These are phyloP conservation scores for Pristionchus fissidentatus DNA, from an alignment of 2,888 invertebrate species.

Conservation along the genomic window DNA sequence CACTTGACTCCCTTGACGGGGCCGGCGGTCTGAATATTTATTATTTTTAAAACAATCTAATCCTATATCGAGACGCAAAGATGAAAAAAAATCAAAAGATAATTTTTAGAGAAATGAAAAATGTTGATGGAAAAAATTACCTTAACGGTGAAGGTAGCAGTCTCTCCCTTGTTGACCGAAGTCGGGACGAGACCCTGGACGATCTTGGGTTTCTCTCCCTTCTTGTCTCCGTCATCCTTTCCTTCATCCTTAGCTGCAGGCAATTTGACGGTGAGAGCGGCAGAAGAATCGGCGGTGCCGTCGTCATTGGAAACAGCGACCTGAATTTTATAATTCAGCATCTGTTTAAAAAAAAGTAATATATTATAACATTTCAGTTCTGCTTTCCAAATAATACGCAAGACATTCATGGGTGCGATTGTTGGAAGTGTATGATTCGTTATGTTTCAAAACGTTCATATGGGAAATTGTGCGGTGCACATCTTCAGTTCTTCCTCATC, in stretches of 20 bases:
- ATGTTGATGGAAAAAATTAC: constrained; percentile 81
- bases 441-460: too few relatives aligned
- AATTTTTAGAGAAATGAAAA: constrained; percentile 87
- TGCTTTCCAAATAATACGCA: too few relatives aligned
- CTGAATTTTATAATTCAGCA: constrained; percentile 3
- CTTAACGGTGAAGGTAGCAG: constrained; percentile 82
- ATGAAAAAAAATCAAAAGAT: too few relatives aligned
- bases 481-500: too few relatives aligned
- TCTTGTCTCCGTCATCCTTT: constrained; percentile 45
- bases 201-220: constrained; percentile 76
- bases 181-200: constrained; percentile 83
- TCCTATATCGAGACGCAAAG: too few relatives aligned
- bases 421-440: neutral
- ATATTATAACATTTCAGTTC: too few relatives aligned
- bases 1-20: constrained; percentile 89
- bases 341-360: too few relatives aligned
- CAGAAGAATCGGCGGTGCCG: constrained; percentile 73
- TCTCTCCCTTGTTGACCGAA: constrained; percentile 86
- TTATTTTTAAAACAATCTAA: too few relatives aligned
- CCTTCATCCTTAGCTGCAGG: constrained; percentile 53
- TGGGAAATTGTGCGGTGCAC: too few relatives aligned
- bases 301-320: constrained; percentile 66
- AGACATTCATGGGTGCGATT: too few relatives aligned
- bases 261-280: constrained; percentile 66
- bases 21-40: constrained; percentile 79